Percentiles rank a stretch among this genome's conserved stretches.
Evolutionary conservation across 2,888 invertebrate genomes (phyloP).

Genomic region (Siphonodentalium dalli): DNA sequence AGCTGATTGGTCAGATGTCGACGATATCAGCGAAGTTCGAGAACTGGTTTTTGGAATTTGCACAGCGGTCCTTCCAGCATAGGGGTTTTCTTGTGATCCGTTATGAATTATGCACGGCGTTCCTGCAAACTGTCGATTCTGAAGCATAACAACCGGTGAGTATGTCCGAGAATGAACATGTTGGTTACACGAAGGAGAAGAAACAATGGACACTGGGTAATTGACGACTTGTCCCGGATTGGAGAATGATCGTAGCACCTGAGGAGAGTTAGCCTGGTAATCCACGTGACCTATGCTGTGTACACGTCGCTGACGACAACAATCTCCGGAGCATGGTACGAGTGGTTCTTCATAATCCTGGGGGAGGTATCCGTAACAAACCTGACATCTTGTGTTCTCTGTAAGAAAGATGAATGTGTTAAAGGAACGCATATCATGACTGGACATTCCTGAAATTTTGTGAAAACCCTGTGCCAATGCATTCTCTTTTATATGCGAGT

Average conservation of each 20-base stretch:
- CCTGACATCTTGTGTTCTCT: too few relatives aligned
- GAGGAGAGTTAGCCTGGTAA: conserved; percentile 28
- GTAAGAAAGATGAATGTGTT: too few relatives aligned
- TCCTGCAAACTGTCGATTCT: too few relatives aligned
- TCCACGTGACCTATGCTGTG: conserved; percentile 57
- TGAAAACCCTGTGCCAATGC: too few relatives aligned
- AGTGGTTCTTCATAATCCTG: conserved; percentile 19
- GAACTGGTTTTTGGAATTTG: conserved; percentile 48
- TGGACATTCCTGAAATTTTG: too few relatives aligned
- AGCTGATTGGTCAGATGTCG: conserved; percentile 51
- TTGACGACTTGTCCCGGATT: conserved; percentile 30
- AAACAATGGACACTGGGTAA: conserved; percentile 33
- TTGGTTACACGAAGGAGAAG: too few relatives aligned
- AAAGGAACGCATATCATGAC: too few relatives aligned
- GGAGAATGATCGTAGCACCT: conserved; percentile 34
- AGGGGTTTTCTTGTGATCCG: neutral
- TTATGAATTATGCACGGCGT: too few relatives aligned
- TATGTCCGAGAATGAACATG: conserved; percentile 31
- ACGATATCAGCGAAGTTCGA: conserved; percentile 49
- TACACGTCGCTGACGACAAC: conserved; percentile 50
- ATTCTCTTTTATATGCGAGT: too few relatives aligned
- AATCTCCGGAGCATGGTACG: conserved; percentile 29
- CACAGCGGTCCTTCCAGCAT: conserved; percentile 32
- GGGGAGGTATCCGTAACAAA: too few relatives aligned
- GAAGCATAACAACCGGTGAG: conserved; percentile 40